Conservation (phyloP, 2,888 invertebrate species). For the Formica aserva region DNA sequence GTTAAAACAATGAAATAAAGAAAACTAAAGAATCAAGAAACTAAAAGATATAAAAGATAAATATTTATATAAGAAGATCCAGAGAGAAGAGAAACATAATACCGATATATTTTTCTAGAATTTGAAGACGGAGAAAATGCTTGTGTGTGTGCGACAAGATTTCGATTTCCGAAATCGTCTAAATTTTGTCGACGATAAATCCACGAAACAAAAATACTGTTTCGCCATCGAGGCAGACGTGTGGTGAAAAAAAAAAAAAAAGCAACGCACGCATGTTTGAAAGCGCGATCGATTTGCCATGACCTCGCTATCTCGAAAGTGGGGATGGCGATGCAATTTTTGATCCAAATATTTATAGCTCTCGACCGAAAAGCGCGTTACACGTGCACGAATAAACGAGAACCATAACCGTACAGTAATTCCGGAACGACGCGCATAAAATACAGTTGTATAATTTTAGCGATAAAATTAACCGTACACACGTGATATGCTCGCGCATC, state of each 20-base stretch:
- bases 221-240: neutral
- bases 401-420: neutral
- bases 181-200: neutral
- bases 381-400: conserved; percentile 27
- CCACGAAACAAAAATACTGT: conserved; percentile 5
- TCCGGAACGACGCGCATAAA: neutral
- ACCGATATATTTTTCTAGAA: neutral
- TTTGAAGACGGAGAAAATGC: neutral
- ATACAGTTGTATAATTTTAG: conserved; percentile 6
- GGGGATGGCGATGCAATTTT: conserved; percentile 40
- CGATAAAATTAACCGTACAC: conserved; percentile 11
- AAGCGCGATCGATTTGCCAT: conserved; percentile 45
- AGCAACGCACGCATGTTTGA: conserved; percentile 17
- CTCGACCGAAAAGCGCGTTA: conserved; percentile 28
- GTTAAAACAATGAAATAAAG: neutral
- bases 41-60: neutral
- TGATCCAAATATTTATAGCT: conserved; percentile 54
- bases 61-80: neutral
- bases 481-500: neutral
- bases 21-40: neutral
- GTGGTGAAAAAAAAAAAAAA: neutral
- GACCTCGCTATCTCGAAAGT: conserved; percentile 52
- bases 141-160: neutral
- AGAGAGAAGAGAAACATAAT: neutral
- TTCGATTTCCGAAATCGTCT: neutral